phyloP scores from a whole-genome alignment of 2,113 vertebrate species.

The Lutjanus erythropterus region DNA sequence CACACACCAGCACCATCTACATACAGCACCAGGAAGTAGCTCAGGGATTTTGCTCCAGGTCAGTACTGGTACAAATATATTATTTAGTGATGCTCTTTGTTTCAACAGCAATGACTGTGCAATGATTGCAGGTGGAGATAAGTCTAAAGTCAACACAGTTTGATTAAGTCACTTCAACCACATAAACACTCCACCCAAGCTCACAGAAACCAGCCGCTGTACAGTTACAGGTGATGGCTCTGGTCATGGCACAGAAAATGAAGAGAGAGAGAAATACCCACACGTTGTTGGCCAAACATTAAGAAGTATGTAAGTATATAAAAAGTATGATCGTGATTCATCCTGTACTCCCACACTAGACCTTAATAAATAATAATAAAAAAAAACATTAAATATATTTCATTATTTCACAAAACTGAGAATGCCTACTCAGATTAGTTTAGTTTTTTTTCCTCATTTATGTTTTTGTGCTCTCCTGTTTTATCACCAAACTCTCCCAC shows the following conservation, averaged over 20 bases:
- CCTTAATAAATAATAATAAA: not conserved
- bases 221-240: not conserved
- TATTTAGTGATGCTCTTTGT: not conserved
- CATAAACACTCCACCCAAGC: conserved; percentile 5
- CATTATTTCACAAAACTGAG: not conserved
- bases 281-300: not conserved
- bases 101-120: conserved; percentile 12
- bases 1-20: not conserved
- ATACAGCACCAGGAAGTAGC: not conserved
- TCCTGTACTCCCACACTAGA: not conserved
- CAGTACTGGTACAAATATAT: not conserved
- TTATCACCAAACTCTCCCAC: conserved; percentile 10
- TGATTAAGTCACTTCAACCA: conserved; percentile 3
- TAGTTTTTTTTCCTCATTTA: not conserved
- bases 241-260: not conserved
- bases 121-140: not conserved
- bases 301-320: not conserved
- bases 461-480: not conserved
- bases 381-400: not conserved
- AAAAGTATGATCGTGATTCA: conserved; percentile 1
- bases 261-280: not conserved
- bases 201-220: not conserved
- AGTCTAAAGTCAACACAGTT: conserved; percentile 20
- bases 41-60: not conserved
- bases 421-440: not conserved